Conservation (phyloP, 2,113 vertebrate species). For the Python bivittatus region DNA sequence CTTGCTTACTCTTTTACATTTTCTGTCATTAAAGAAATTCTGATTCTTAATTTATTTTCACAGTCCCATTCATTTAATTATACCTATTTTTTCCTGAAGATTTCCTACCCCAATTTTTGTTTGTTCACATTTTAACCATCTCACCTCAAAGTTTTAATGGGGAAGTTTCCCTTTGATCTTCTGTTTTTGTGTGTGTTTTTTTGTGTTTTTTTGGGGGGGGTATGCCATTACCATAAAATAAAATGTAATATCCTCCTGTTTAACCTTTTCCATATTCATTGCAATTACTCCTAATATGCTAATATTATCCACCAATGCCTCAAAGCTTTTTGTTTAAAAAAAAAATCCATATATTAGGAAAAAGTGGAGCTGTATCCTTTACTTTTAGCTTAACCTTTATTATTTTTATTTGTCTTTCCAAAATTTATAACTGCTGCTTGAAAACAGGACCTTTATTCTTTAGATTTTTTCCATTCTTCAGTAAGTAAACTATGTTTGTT, state of each 20-base stretch:
- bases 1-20: not conserved
- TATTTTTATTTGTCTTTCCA: not conserved
- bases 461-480: not conserved
- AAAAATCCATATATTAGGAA: not conserved
- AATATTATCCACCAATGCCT: not conserved
- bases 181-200: not conserved
- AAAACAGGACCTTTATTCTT: not conserved
- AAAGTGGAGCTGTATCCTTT: not conserved
- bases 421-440: not conserved
- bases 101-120: not conserved
- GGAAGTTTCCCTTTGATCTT: not conserved
- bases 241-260: not conserved
- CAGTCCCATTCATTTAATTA: not conserved
- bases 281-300: not conserved
- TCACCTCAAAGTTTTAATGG: not conserved
- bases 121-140: not conserved
- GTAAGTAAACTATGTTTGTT: not conserved
- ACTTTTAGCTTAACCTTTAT: not conserved
- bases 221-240: not conserved
- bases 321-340: not conserved
- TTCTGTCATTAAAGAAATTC: not conserved
- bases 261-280: constrained; percentile 1
- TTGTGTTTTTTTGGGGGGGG: not conserved
- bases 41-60: not conserved
- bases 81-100: not conserved